Evolutionary conservation across 2,797 vertebrate genomes (phyloP), one percentile per base, ranked within the genome.

Genomic region (Taenioides sp.): DNA sequence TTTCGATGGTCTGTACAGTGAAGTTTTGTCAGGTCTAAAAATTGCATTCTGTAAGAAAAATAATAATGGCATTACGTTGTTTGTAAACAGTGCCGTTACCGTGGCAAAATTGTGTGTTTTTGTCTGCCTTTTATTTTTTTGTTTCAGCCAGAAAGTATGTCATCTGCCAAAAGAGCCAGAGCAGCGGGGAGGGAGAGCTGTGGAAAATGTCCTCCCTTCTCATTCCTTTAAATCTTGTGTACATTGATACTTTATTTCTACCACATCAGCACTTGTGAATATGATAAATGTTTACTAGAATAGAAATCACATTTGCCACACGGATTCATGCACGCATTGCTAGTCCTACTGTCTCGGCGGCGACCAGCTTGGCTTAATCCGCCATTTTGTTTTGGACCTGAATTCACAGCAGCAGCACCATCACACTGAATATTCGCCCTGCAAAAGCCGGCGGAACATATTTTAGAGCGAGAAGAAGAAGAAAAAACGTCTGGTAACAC

Each of bases 331-430:
- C 69, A 70, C 73, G 77, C 73, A 77, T 64, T 54, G 73, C 68
- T 68, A 79, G 81, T 81, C 43, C 54, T 63, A 63, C 61, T 50
- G 70, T 83, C 73, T 84, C 84, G 88, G 84, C 89, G 86, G 82
- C 78, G 66, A 84, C 65, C 67, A 85, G 77, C 81, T 31, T 74
- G 28, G 76, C 72, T 82, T 82, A 62, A 66, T 82, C 90, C 88
- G 90, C 91, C 92, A 93, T 92, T 93, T 93, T 93, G 93, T 90
- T 90, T 90, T 90, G 84, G 85, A 92, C 84, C 86, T 80, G 76
- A 86, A 86, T 86, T 73, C 71, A 58, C 70, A 75, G 74, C 79
- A 78, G 85, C 79, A 78, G 85, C 79, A 80, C 86, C 84, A 86
- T 87, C 78, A 71, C 81, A 77, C 70, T 28, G 68, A 77, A 71